phyloP scores from a whole-genome alignment of 2,888 invertebrate species.

The Pardosa pseudoannulata region DNA sequence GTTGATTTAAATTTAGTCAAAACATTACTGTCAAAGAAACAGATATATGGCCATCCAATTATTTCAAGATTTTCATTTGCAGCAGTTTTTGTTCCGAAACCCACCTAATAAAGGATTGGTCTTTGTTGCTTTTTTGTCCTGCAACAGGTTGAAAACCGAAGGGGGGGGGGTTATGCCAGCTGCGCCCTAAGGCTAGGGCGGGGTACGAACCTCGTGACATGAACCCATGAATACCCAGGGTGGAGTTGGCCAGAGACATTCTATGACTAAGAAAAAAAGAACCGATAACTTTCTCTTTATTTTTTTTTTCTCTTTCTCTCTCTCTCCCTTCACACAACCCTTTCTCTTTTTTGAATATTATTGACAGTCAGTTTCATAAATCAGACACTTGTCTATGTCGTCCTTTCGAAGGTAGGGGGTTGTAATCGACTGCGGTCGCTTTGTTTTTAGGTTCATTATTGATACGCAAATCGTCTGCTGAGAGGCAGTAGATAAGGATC shows the following conservation, averaged over 20 bases:
- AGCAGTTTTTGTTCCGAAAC: neutral
- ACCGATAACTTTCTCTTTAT: neutral
- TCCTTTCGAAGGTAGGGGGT: constrained; percentile 34
- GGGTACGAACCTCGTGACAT: constrained; percentile 61
- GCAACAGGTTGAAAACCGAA: neutral
- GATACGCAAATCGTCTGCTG: neutral
- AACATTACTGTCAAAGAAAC: neutral
- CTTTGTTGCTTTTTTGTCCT: neutral
- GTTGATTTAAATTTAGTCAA: too few species aligned
- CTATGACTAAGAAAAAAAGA: neutral
- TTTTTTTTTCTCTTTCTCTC: neutral
- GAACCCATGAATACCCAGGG: constrained; percentile 69
- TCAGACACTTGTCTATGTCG: constrained; percentile 62
- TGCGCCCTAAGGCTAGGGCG: constrained; percentile 54
- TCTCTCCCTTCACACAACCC: constrained; percentile 3
- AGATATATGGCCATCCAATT: neutral
- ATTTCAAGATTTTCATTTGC: neutral
- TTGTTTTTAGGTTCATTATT: neutral
- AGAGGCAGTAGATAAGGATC: too few species aligned
- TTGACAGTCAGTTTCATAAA: constrained; percentile 68
- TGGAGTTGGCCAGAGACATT: constrained; percentile 67
- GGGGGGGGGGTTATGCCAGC: neutral
- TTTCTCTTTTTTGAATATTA: constrained; percentile 55
- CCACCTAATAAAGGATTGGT: constrained; percentile 13
- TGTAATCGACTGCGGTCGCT: neutral